Evolutionary conservation across 2,113 vertebrate species (phyloP).

Genomic region (Hassar affinis): DNA sequence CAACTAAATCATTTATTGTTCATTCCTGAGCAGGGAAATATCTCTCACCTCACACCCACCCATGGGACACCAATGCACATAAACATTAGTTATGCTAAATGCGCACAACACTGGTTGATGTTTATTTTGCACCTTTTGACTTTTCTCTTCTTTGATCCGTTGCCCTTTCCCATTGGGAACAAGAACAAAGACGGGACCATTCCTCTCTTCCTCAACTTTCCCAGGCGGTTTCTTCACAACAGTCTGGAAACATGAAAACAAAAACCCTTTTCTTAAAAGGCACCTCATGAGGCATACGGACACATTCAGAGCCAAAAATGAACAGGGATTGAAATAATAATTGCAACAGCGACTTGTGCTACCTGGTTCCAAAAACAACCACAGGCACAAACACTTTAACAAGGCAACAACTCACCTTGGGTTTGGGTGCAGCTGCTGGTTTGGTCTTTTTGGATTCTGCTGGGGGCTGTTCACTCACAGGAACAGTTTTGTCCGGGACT

Average conservation of each 20-base stretch:
- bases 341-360: neutral
- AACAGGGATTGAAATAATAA: neutral
- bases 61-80: neutral
- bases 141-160: slow-evolving; percentile 92
- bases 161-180: slow-evolving; percentile 93
- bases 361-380: too few relatives aligned
- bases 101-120: neutral
- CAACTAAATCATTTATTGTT: neutral
- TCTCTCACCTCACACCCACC: too few relatives aligned
- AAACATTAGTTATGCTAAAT: neutral
- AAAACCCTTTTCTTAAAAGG: neutral
- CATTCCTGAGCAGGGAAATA: too few relatives aligned
- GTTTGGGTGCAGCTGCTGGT: slow-evolving; percentile 75
- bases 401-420: slow-evolving; percentile 81
- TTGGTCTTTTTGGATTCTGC: slow-evolving; percentile 85
- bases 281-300: neutral
- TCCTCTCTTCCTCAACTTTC: slow-evolving; percentile 92
- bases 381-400: too few relatives aligned
- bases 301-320: too few relatives aligned
- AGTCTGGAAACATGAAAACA: slow-evolving; percentile 64
- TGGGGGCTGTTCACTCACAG: slow-evolving; percentile 70
- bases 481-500: slow-evolving; percentile 42
- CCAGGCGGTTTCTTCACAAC: slow-evolving; percentile 80
- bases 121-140: slow-evolving; percentile 91
- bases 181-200: slow-evolving; percentile 87